Evolutionary conservation across 2,797 vertebrate genomes (phyloP), one percentile per base, ranked within the genome.

Genomic region (Echeneis naucrates): DNA sequence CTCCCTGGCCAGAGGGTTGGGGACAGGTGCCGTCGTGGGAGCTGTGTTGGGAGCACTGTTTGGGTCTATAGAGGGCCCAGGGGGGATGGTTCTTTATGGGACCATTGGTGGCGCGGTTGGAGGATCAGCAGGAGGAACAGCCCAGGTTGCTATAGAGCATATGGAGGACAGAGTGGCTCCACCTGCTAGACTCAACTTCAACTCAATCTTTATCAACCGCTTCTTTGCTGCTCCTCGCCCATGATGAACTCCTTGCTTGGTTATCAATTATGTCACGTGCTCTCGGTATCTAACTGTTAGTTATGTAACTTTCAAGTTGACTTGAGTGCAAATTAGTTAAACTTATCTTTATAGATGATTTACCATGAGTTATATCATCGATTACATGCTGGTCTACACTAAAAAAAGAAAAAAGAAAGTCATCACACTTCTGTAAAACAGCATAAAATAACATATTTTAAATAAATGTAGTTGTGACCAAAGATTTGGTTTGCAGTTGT

Each of bases 121-220:
- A 33, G 93, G 87, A 7, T 91, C 91, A 0, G 92, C 87, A 5
- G 94, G 94, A 17, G 92, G 91, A 40, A 91, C 93, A 1, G 92
- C 93, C 17, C 92, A 94, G 72, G 89, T 94, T 17, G 93, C 94
- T 40, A 92, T 93, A 40, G 82, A 93, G 58, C 90, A 93, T n/a
- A 87, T 94, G 61, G 92, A 94, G 57, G 73, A 91, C 65, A 91
- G 89, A 84, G 90, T 92, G 52, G 81, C 85, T 5, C 89, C 92
- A 1, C 72, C 87, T 6, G 76, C 86, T 40, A 86, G 88, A 81
- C 82, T 92, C 54, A 93, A 92, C 84, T 95, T 95, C 63, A 94
- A 94, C 75, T 91, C 92, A 3, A 88, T 92, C 70, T 94, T 95
- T 75, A 92, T 95, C 59, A 95, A 94, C 59, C 92, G 91, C 44